phyloP scores from a whole-genome alignment of 2,888 invertebrate genomes.

The Volucella inflata region DNA sequence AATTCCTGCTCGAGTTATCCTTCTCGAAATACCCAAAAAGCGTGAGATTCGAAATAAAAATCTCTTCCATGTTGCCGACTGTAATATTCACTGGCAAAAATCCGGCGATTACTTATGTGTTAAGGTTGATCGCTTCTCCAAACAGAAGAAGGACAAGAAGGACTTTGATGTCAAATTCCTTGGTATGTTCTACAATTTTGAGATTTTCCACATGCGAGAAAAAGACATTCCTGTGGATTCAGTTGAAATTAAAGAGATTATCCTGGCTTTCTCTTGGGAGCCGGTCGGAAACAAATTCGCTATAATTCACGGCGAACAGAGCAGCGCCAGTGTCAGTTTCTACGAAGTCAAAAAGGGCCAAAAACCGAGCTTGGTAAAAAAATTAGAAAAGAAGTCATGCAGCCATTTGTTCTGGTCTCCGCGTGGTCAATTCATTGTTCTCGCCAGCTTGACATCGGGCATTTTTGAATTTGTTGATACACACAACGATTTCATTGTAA shows the following conservation, averaged over 20 bases:
- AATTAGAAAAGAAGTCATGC: constrained; percentile 93
- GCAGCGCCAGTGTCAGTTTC: constrained; percentile 93
- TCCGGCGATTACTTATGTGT: constrained; percentile 98
- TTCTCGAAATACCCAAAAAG: constrained; percentile 95
- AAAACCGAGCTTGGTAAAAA: constrained; percentile 93
- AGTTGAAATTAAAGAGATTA: constrained; percentile 96
- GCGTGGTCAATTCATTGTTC: constrained; percentile 96
- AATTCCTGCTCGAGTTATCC: constrained; percentile 96
- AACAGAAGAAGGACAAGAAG: constrained; percentile 96
- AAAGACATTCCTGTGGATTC: constrained; percentile 99
- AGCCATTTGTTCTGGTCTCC: constrained; percentile 98
- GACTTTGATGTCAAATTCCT: constrained; percentile 96
- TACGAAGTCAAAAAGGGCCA: constrained; percentile 96
- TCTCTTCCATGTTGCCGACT: constrained; percentile 98
- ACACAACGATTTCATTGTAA: constrained; percentile 95
- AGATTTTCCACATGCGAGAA: constrained; percentile 99
- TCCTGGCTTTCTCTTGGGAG: constrained; percentile 99
- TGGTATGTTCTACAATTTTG: constrained; percentile 99
- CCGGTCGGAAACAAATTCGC: constrained; percentile 98
- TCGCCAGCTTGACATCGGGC: constrained; percentile 95
- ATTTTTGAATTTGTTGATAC: constrained; percentile 98
- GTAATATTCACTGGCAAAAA: constrained; percentile 99
- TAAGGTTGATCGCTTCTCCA: constrained; percentile 93
- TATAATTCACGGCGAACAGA: constrained; percentile 96
- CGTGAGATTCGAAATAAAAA: constrained; percentile 96